These are phyloP conservation scores for Theocolax elegans DNA, from an alignment of 1,140 invertebrate genomes.

Conservation along the genomic window DNA sequence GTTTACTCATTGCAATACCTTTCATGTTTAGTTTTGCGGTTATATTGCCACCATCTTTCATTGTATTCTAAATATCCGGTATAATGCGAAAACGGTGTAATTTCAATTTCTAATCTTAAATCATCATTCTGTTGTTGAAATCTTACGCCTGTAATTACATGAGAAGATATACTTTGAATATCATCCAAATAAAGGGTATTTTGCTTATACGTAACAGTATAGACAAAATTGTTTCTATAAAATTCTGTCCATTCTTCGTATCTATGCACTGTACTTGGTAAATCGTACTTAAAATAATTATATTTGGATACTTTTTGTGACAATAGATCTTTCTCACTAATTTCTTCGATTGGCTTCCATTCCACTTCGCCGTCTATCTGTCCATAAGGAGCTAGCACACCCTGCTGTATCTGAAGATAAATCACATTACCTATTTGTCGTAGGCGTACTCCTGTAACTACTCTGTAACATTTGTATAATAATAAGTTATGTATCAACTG, in stretches of 20 bases:
- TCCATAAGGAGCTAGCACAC: not conserved
- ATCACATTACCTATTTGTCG: not conserved
- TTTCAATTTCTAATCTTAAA: not conserved
- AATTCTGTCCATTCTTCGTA: not conserved
- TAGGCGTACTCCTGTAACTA: not conserved
- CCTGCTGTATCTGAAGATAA: not conserved
- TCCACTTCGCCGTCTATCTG: not conserved
- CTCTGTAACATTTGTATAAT: not conserved
- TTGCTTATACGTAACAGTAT: not conserved
- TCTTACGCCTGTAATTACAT: not conserved
- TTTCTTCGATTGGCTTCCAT: constrained; percentile 51
- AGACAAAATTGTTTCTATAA: not conserved
- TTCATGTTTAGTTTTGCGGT: too few relatives aligned
- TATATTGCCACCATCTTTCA: too few relatives aligned
- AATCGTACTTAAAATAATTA: not conserved
- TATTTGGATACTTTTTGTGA: not conserved
- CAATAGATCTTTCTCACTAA: not conserved
- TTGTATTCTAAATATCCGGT: too few relatives aligned
- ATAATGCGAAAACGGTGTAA: not conserved
- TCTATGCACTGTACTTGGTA: too few relatives aligned
- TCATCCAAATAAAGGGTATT: not conserved
- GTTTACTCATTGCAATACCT: too few relatives aligned
- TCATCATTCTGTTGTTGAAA: not conserved
- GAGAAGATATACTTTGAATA: not conserved
- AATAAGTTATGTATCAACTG: too few relatives aligned